Conservation (phyloP, 2,113 vertebrate genomes). For the Glaucomys volans region DNA sequence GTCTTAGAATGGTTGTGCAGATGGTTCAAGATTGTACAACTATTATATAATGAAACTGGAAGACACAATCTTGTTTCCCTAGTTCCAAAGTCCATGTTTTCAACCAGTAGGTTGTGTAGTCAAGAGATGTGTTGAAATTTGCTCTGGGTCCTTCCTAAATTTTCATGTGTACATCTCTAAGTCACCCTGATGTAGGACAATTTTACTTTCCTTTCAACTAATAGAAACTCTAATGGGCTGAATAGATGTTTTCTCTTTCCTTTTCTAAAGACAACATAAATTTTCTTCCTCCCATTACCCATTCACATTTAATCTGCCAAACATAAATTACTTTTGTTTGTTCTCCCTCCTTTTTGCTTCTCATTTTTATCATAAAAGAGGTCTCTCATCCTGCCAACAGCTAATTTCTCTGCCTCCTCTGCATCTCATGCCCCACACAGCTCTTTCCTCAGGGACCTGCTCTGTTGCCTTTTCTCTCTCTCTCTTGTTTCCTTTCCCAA, state of each 20-base stretch:
- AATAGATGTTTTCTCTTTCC: not conserved
- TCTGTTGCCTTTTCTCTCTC: not conserved
- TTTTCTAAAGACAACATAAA: not conserved
- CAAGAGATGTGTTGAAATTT: not conserved
- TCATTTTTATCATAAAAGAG: not conserved
- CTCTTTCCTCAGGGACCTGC: not conserved
- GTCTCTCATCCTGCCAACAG: not conserved
- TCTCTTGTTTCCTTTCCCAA: not conserved
- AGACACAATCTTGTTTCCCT: not conserved
- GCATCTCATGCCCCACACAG: rapidly evolving
- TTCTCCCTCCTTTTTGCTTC: not conserved
- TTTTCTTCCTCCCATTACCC: conserved; percentile 3
- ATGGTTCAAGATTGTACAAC: not conserved
- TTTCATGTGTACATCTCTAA: not conserved
- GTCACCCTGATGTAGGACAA: not conserved
- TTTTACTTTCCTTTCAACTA: not conserved
- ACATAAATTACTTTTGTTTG: not conserved
- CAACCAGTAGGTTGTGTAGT: not conserved
- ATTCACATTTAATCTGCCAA: not conserved
- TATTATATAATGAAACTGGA: not conserved
- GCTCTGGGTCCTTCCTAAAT: not conserved
- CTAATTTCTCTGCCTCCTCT: not conserved
- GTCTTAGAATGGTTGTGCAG: too few species aligned
- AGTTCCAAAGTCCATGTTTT: not conserved
- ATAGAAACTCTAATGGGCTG: not conserved